Conservation (phyloP, 2,888 invertebrate species). For the Cinara cedri region DNA sequence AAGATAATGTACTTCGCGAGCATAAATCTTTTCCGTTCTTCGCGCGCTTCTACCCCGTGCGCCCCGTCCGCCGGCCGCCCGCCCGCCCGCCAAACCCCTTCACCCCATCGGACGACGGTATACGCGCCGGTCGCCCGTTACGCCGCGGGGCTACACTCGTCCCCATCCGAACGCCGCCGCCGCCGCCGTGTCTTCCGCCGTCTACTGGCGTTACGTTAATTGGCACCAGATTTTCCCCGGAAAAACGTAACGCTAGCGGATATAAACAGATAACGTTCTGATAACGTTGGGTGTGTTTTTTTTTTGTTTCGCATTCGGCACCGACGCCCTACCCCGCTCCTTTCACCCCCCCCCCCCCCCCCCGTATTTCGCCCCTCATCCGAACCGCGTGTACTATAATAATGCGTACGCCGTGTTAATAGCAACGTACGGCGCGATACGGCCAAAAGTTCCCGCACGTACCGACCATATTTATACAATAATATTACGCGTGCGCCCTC, state of each 20-base stretch:
- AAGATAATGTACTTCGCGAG: conserved; percentile 68
- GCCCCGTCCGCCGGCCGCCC: too few species aligned
- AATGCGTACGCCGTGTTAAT: background rate
- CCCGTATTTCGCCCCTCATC: background rate
- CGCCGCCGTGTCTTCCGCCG: conserved; percentile 2
- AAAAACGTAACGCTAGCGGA: conserved; percentile 49
- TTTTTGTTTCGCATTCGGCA: background rate
- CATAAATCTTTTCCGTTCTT: conserved; percentile 64
- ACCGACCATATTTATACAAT: too few species aligned
- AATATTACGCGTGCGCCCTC: too few species aligned
- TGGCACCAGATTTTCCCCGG: conserved; percentile 52
- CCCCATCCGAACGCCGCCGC: background rate
- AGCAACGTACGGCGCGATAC: background rate
- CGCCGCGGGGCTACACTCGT: background rate
- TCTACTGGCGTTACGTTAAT: conserved; percentile 49
- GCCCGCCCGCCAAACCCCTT: background rate
- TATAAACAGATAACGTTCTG: conserved; percentile 47
- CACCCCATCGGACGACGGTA: too few species aligned
- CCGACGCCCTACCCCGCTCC: too few species aligned
- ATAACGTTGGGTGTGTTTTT: conserved; percentile 41
- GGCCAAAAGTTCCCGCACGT: too few species aligned
- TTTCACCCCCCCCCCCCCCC: too few species aligned
- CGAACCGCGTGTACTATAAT: background rate
- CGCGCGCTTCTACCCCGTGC: background rate
- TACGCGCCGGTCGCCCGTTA: background rate